Evolutionary conservation across 2,113 vertebrate genomes (phyloP), one percentile per base, ranked within the genome.

Genomic region (Platysteira castanea): DNA sequence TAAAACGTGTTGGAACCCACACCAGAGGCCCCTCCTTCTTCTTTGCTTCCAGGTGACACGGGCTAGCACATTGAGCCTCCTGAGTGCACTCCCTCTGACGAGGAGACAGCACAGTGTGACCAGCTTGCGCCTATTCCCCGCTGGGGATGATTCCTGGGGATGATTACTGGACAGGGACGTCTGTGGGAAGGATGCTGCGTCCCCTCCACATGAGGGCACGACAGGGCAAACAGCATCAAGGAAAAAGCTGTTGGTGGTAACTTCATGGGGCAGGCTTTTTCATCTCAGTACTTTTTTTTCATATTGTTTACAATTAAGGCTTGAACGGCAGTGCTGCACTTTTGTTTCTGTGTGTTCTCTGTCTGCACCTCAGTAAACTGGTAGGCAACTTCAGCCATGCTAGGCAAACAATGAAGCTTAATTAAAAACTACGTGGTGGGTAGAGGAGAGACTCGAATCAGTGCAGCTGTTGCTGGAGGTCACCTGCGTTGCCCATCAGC

Each of bases 261-360:
- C 46, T 78, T 87, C 35, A 11, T 15, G 56, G 30, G 31, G 15
- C 14, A 42, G 23, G 16, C 28, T 53, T 76, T 78, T 60, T 46
- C 20, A 15, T 12, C n/a, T 53, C 53, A 5, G 0, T 27, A 13
- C 35, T 56, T 56, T 20, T 21, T 21, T 21, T 47, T 11, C 6
- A 0, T 39, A 2, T 15, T 47, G 37, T 50, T 85, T 92, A 18
- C 54, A 54, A 13, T 75, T 63, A 70, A 54, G 52, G 21, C 41
- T 75, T 76, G 30, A 68, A 42, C 1, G 4, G 42, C 33, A 46
- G 41, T 0, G 9, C 27, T 60, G 37, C 1, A 0, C 28, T 61
- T 57, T 24, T 76, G 52, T 44, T 85, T 79, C 35, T 24, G 70
- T 6, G 33, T 17, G 0, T 70, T 57, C 13, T n/a, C 15, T 63